A percentile compares a stretch with the other conserved stretches of the same genome.
Conservation (phyloP, 2,113 vertebrate genomes). For the Nipponia nippon region DNA sequence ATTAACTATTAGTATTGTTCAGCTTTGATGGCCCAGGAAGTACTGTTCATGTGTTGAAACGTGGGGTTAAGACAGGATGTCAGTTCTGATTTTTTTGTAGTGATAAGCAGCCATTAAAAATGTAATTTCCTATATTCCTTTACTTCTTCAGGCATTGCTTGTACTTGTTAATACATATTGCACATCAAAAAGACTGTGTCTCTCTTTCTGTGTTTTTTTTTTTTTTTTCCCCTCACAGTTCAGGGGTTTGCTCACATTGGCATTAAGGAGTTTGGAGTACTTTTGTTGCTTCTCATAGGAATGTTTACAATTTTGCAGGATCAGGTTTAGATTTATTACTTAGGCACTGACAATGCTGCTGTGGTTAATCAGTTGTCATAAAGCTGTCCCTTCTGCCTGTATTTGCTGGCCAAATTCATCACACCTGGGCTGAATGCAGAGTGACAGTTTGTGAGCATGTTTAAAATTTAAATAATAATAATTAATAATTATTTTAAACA, state of each 20-base stretch:
- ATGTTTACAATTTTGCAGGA: not conserved
- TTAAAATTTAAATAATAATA: not conserved
- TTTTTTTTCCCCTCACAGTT: not conserved
- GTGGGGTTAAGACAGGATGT: not conserved
- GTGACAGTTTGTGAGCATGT: not conserved
- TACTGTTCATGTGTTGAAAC: not conserved
- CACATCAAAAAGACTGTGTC: not conserved
- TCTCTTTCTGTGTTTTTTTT: too few species aligned
- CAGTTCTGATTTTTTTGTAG: not conserved
- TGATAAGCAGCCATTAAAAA: not conserved
- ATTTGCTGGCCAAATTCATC: not conserved
- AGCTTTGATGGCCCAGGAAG: constrained; percentile 4
- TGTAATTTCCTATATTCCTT: not conserved
- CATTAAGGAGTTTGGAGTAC: not conserved
- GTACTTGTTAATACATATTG: not conserved
- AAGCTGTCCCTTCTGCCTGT: not conserved
- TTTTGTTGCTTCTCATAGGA: not conserved
- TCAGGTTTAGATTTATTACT: constrained; percentile 15
- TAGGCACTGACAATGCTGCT: not conserved
- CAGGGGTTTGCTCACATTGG: not conserved
- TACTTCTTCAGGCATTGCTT: not conserved
- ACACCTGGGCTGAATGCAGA: not conserved
- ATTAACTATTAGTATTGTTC: constrained; percentile 57
- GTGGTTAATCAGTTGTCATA: not conserved
- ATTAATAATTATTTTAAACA: not conserved